Conservation (phyloP, 2,797 vertebrate genomes). For the Aselliscus stoliczkanus region DNA sequence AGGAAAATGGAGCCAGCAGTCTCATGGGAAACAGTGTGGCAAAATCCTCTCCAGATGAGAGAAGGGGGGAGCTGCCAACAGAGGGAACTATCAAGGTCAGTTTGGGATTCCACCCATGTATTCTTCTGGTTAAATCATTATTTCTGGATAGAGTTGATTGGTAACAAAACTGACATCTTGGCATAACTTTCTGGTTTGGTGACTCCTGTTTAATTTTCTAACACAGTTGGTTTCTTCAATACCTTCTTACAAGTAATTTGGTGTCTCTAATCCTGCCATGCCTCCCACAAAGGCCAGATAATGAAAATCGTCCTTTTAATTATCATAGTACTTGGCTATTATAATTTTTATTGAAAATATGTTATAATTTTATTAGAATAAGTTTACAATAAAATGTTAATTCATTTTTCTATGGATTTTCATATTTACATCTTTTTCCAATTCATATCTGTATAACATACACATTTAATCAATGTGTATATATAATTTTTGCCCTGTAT, state of each 20-base stretch:
- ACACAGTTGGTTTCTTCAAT: background rate
- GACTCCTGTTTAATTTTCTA: conserved; percentile 42
- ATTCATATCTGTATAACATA: background rate
- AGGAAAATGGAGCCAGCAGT: background rate
- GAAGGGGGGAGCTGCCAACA: background rate
- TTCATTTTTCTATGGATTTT: background rate
- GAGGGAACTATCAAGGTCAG: background rate
- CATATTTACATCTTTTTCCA: background rate
- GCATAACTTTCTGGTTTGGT: background rate
- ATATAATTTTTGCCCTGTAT: background rate
- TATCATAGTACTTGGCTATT: background rate
- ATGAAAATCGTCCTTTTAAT: background rate
- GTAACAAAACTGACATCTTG: conserved; percentile 11
- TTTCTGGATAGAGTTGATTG: background rate
- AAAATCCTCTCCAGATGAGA: background rate
- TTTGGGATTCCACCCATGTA: background rate
- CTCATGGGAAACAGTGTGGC: background rate
- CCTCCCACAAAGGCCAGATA: background rate
- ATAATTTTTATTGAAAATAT: background rate
- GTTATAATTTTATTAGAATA: background rate
- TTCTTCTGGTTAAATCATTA: conserved; percentile 5
- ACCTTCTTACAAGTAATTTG: background rate
- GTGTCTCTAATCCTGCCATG: background rate
- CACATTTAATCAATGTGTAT: background rate
- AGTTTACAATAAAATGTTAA: background rate